Conservation (phyloP, 2,888 invertebrate species). For the Rhamnusium bicolor region DNA sequence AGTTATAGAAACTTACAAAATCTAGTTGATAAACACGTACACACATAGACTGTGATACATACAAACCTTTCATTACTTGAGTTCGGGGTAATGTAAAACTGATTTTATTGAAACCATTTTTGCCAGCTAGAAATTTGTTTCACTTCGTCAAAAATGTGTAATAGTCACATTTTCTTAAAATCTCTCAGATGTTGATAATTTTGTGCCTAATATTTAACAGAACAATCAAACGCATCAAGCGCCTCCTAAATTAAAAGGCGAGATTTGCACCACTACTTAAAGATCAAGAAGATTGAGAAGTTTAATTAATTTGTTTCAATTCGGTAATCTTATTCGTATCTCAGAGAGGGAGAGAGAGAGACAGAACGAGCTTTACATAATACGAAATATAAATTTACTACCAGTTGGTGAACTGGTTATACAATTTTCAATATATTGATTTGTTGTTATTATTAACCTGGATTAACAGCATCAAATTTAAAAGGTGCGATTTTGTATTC, state of each 20-base stretch:
- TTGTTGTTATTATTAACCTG: background rate
- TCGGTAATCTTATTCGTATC: background rate
- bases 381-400: background rate
- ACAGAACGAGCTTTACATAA: background rate
- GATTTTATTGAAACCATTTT: too few species aligned
- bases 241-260: background rate
- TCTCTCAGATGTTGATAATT: background rate
- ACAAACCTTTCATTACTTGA: too few species aligned
- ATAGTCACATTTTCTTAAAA: too few species aligned
- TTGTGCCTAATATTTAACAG: background rate
- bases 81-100: too few species aligned
- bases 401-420: background rate
- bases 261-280: background rate
- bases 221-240: background rate
- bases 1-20: too few species aligned
- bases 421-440: background rate
- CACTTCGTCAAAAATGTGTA: too few species aligned
- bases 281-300: background rate
- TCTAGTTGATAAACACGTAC: too few species aligned
- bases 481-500: too few species aligned
- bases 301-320: background rate
- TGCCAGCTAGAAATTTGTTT: too few species aligned
- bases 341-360: too few species aligned
- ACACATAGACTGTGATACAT: too few species aligned
- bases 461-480: too few species aligned